Base-by-base conservation (phyloP, 2,113 vertebrate species). In the Calyptomena viridis region DNA sequence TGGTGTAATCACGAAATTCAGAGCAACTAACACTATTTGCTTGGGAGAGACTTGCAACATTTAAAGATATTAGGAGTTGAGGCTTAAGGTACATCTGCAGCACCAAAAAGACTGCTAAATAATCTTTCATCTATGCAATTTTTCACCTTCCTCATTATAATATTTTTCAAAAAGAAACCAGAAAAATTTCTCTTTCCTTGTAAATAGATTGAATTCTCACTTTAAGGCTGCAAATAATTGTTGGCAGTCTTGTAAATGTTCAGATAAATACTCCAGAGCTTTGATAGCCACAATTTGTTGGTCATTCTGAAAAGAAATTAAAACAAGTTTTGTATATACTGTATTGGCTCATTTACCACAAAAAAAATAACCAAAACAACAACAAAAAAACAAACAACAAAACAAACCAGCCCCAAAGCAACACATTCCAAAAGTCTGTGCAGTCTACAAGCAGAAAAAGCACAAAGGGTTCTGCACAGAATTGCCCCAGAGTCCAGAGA, bases 191-290 rank as follows among this genome's bases (percentile, higher is more conserved):
- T 62, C 27, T 68, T 60, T 87, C 50, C 46, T 64, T 52, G 28
- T 24, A 69, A 74, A 47, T 30, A 75, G 18, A 75, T 22, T 69
- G n/a, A 75, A 91, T 88, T 92, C 97, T 98, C 91, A 99, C 99
- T 98, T 99, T 94, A 99, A 97, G 93, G 98, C 98, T 91, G 86
- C 96, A 92, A 99, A 96, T 35, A 98, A 97, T 88, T 98, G 97
- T 88, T 50, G 86, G 52, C 88, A 96, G 69, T 99, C 98, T 92
- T 97, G 95, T 47, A 98, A 98, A 96, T 94, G 97, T 84, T 98
- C 95, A 98, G 98, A 98, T 86, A 99, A 96, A 97, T 94, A 98
- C 85, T 99, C 98, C 96, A 99, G 97, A 56, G 98, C 98, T 97
- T 98, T 99, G 82, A 97, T 94, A 81, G 99, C 99, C 27, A 95